Conservation (phyloP, 2,888 invertebrate species). For the Hirtodrosophila alboralis region DNA sequence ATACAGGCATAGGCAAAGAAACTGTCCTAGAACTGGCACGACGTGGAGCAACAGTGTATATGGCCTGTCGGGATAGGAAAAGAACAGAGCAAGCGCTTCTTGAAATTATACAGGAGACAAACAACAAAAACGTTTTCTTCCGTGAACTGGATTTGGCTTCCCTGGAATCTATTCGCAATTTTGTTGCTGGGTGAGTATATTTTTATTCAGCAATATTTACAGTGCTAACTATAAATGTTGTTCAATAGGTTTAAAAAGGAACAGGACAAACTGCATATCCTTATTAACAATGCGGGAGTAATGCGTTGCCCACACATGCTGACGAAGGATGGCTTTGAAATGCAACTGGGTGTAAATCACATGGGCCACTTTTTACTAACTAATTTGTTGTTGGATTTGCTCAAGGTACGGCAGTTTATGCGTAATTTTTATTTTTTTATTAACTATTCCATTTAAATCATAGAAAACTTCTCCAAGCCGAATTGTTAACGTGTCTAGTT, state of each 20-base stretch:
- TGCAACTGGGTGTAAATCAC: slow-evolving; percentile 88
- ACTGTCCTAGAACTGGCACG: slow-evolving; percentile 89
- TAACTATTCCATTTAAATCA: neutral
- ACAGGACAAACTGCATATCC: slow-evolving; percentile 86
- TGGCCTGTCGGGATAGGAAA: slow-evolving; percentile 92
- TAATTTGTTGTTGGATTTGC: slow-evolving; percentile 86
- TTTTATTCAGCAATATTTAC: neutral
- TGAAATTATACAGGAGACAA: slow-evolving; percentile 89
- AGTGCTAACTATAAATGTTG: too few species aligned
- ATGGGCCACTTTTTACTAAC: slow-evolving; percentile 88
- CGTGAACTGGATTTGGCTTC: slow-evolving; percentile 85
- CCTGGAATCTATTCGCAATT: slow-evolving; percentile 86
- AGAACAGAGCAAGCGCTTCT: slow-evolving; percentile 88
- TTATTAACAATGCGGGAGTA: slow-evolving; percentile 90
- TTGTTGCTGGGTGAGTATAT: slow-evolving; percentile 85
- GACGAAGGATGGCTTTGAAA: slow-evolving; percentile 88
- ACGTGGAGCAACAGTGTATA: slow-evolving; percentile 91
- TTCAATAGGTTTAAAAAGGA: slow-evolving; percentile 83
- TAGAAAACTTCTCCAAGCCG: slow-evolving; percentile 86
- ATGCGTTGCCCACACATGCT: slow-evolving; percentile 87
- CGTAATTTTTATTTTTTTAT: neutral
- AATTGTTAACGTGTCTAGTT: slow-evolving; percentile 87
- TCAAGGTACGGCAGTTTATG: slow-evolving; percentile 81
- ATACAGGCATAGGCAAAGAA: slow-evolving; percentile 92
- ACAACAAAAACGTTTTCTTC: slow-evolving; percentile 90